phyloP scores from a whole-genome alignment of 2,113 vertebrate genomes.

The Pyxicephalus adspersus region DNA sequence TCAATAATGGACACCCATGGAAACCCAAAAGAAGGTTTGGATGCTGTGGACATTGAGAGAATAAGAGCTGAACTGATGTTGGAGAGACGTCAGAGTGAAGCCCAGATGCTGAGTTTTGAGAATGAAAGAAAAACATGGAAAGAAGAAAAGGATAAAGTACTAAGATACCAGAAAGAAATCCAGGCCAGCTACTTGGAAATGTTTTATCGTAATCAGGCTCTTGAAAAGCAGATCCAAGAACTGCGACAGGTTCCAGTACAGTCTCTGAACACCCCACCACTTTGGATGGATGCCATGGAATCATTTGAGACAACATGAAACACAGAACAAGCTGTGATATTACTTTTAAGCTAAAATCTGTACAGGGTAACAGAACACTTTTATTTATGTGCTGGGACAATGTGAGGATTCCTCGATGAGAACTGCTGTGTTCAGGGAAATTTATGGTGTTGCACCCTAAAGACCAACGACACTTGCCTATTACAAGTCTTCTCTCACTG shows the following conservation, averaged over 20 bases:
- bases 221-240: constrained; percentile 83
- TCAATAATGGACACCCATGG: constrained; percentile 17
- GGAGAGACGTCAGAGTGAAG: constrained; percentile 89
- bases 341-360: constrained; percentile 53
- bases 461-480: background rate
- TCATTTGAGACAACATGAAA: constrained; percentile 91
- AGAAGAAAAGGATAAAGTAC: constrained; percentile 84
- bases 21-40: constrained; percentile 60
- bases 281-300: constrained; percentile 92
- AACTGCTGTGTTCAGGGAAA: constrained; percentile 11
- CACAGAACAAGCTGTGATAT: constrained; percentile 20
- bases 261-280: constrained; percentile 69
- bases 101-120: constrained; percentile 88
- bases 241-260: constrained; percentile 71
- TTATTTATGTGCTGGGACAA: constrained; percentile 15
- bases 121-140: constrained; percentile 92
- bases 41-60: constrained; percentile 77
- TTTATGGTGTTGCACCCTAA: constrained; percentile 44
- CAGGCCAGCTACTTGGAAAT: constrained; percentile 96
- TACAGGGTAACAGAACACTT: constrained; percentile 27
- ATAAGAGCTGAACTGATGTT: constrained; percentile 89
- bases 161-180: constrained; percentile 77
- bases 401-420: constrained; percentile 30
- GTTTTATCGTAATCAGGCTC: constrained; percentile 86
- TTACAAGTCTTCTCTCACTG: background rate